Evolutionary conservation across 2,888 invertebrate species (phyloP), one percentile per base, ranked within the genome.

Genomic region (Machimus atricapillus): DNA sequence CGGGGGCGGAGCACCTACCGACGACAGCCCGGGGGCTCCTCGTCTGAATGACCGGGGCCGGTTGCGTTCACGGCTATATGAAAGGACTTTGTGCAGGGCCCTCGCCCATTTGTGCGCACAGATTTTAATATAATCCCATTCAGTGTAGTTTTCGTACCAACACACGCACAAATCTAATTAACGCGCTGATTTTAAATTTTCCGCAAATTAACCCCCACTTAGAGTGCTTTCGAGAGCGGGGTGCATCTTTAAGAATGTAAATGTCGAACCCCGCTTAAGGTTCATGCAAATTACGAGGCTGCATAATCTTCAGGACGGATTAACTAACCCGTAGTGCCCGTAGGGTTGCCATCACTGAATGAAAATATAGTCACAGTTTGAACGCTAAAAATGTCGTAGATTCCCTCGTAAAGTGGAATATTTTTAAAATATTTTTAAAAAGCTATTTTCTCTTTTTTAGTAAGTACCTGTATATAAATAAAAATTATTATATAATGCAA

Each of bases 81-180:
- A 56, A 27, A 66, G 12, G 23, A 27, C 23, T 66, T 27, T 66
- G 23, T 66, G 66, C 19, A 23, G 8, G 12, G 3, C 19, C 12
- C 23, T 23, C 23, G 27, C 16, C 16, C 43, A 16, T 66, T 66
- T 66, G 66, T 66, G 19, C 27, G 66, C 66, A 66, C 3, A 23
- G 27, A 66, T 23, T 66, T 46, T 66, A 66, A 66, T 66, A 66
- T 66, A 66, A 66, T 66, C 27, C 66, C 27, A 23, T 23, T 66
- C 3, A 78, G 31, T 1, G 31, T 7, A 78, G 12, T n/a, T 52
- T 43, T 52, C 52, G 23, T 27, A 52, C 52, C 46, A 52, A 27
- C 52, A 40, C 82, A 66, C 37, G 43, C 52, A 52, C 40, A 82
- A 82, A 82, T 82, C 82, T 82, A 56, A 82, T 82, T 82, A 82